A percentile compares a stretch with the other conserved stretches of the same genome.
phyloP scores from a whole-genome alignment of 2,888 invertebrate genomes.

The Meta bourneti region DNA sequence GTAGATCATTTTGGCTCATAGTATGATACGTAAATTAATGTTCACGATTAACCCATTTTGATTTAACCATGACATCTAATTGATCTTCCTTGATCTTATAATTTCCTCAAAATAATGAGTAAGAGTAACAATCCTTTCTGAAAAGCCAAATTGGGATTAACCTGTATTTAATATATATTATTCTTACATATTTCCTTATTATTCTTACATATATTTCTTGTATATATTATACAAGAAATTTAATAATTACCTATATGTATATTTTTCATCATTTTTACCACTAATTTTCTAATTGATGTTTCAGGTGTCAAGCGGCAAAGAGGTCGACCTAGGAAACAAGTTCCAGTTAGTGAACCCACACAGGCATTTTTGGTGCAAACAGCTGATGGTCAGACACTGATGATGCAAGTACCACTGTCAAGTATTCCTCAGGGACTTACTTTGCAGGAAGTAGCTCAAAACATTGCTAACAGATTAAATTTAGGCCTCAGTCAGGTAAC shows the following conservation, averaged over 20 bases:
- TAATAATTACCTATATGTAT: neutral
- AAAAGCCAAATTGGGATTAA: too few relatives aligned
- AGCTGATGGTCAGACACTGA: constrained; percentile 80
- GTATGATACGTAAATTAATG: too few relatives aligned
- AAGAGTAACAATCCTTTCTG: too few relatives aligned
- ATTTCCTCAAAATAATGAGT: too few relatives aligned
- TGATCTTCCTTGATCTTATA: too few relatives aligned
- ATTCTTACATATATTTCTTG: too few relatives aligned
- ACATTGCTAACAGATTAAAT: constrained; percentile 75
- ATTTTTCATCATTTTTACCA: too few relatives aligned
- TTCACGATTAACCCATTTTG: too few relatives aligned
- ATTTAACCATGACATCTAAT: too few relatives aligned
- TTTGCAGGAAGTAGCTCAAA: constrained; percentile 77
- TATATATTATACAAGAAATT: neutral
- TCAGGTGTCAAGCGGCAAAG: constrained; percentile 79
- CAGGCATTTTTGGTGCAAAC: constrained; percentile 81
- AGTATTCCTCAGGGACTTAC: constrained; percentile 76
- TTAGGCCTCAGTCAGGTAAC: constrained; percentile 79
- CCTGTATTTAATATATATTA: too few relatives aligned
- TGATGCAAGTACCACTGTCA: constrained; percentile 79
- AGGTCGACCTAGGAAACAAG: constrained; percentile 80
- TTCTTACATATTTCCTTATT: too few relatives aligned
- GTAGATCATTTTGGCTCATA: too few relatives aligned
- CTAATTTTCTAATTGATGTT: constrained; percentile 17
- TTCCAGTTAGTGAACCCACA: constrained; percentile 78